A percentile compares a stretch with the other conserved stretches of the same genome.
phyloP scores from a whole-genome alignment of 1,140 invertebrate species.

The Drosophila tristis region DNA sequence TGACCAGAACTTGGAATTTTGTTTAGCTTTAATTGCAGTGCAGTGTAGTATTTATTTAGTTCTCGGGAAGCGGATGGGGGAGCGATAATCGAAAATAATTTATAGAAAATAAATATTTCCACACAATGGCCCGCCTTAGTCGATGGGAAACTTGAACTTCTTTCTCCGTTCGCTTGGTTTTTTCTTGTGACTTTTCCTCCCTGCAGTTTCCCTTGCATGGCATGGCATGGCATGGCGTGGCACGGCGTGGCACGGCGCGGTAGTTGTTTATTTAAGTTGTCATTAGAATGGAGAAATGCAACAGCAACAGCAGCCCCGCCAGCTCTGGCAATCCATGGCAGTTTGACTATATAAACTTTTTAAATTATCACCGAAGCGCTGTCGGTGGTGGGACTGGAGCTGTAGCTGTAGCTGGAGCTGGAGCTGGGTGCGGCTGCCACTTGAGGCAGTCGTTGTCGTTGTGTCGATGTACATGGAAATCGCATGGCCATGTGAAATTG shows the following conservation, averaged over 20 bases:
- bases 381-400: conserved; percentile 6
- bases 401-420: background rate
- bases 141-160: conserved; percentile 68
- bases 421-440: conserved; percentile 58
- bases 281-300: conserved; percentile 71
- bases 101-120: conserved; percentile 82
- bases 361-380: conserved; percentile 76
- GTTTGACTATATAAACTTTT: conserved; percentile 76
- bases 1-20: conserved; percentile 77
- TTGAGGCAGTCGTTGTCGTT: conserved; percentile 53
- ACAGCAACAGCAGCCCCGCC: conserved; percentile 38
- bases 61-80: background rate
- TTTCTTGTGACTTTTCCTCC: conserved; percentile 31
- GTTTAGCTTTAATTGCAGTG: conserved; percentile 75
- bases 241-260: conserved; percentile 11
- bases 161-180: conserved; percentile 19
- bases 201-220: conserved; percentile 42
- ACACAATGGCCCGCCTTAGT: conserved; percentile 60
- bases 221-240: background rate
- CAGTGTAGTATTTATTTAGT: conserved; percentile 58
- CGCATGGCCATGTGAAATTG: conserved; percentile 72
- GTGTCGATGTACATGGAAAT: conserved; percentile 70
- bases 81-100: conserved; percentile 79
- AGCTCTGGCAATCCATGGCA: conserved; percentile 42
- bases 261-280: conserved; percentile 81